Percentiles rank a stretch among this genome's conserved stretches.
These are phyloP conservation scores for Gnathonemus longibarbis DNA, from an alignment of 2,113 vertebrate genomes.

Conservation along the genomic window DNA sequence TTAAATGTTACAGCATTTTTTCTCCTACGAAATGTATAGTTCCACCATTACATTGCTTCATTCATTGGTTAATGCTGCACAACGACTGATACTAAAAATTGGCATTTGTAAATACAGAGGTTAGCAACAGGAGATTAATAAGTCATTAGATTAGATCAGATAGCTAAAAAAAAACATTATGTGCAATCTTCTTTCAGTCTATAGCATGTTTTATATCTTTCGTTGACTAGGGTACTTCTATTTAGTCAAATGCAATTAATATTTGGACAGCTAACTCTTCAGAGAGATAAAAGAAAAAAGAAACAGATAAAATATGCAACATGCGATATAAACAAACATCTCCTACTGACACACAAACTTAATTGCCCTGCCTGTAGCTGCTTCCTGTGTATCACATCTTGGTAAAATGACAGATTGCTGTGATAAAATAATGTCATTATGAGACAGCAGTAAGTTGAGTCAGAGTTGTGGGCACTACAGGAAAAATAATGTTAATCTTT, in stretches of 20 bases:
- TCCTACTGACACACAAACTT: slow-evolving; percentile 63
- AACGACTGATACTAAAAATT: neutral
- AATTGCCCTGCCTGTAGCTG: slow-evolving; percentile 60
- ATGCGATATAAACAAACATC: slow-evolving; percentile 48
- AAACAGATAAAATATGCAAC: slow-evolving; percentile 56
- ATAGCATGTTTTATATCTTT: neutral
- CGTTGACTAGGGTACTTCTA: neutral
- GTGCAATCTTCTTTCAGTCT: neutral
- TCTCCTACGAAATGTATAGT: neutral
- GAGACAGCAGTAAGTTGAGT: slow-evolving; percentile 47
- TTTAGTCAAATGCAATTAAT: neutral
- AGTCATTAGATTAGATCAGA: neutral
- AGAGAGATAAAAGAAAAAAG: slow-evolving; percentile 20
- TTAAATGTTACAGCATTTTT: neutral
- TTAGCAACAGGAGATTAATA: neutral
- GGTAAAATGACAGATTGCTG: slow-evolving; percentile 60
- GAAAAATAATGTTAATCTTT: slow-evolving; percentile 44
- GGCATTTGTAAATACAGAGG: neutral
- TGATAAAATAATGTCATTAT: slow-evolving; percentile 58
- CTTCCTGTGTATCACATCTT: slow-evolving; percentile 61
- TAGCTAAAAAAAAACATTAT: neutral
- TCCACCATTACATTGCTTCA: neutral
- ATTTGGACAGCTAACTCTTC: neutral
- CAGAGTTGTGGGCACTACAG: slow-evolving; percentile 33
- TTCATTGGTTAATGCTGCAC: neutral